phyloP scores from a whole-genome alignment of 2,113 vertebrate genomes.

The Saimiri boliviensis region DNA sequence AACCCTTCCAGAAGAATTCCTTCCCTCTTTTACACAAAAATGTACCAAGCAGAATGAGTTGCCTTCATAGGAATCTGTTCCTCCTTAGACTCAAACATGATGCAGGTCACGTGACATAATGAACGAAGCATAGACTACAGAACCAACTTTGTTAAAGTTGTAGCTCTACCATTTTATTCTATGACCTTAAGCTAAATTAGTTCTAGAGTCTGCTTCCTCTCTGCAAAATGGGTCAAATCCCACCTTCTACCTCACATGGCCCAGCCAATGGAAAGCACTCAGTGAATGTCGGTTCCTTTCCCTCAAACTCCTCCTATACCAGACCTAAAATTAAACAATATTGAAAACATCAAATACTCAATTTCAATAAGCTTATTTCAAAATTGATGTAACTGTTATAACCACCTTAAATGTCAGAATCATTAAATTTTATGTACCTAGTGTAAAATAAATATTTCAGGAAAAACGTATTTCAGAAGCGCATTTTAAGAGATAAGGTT shows the following conservation, averaged over 20 bases:
- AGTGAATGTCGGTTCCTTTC: neutral
- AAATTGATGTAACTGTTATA: neutral
- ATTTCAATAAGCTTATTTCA: slow-evolving; percentile 45
- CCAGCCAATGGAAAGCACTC: neutral
- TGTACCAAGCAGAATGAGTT: neutral
- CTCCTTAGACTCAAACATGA: neutral
- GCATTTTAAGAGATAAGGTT: slow-evolving; percentile 11
- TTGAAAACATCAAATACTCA: slow-evolving; percentile 44
- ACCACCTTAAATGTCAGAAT: neutral
- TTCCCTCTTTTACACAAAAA: neutral
- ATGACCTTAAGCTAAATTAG: neutral
- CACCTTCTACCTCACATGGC: neutral
- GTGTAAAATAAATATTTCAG: slow-evolving; percentile 16
- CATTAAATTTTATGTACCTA: neutral
- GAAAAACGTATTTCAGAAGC: slow-evolving; percentile 19
- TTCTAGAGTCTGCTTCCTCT: neutral
- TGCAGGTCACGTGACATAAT: neutral
- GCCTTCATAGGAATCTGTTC: neutral
- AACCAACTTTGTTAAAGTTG: neutral
- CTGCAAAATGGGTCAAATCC: neutral
- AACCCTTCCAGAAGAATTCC: neutral
- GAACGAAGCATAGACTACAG: neutral
- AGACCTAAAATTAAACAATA: slow-evolving; percentile 21
- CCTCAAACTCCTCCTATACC: neutral
- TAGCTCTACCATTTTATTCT: neutral